These are phyloP conservation scores for Musca domestica DNA, from an alignment of 1,140 invertebrate genomes.

Conservation along the genomic window DNA sequence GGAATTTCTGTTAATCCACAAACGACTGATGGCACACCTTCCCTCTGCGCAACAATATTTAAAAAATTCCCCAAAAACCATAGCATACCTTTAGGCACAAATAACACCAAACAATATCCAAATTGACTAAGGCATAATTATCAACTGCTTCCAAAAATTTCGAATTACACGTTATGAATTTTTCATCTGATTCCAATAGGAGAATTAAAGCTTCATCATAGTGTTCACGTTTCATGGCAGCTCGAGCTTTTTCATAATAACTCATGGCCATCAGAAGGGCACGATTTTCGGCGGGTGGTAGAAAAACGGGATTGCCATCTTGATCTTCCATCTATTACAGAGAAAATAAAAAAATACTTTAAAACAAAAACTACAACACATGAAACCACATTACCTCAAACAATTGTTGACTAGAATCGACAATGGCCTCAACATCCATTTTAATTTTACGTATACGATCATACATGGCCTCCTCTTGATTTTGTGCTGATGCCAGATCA, in stretches of 20 bases:
- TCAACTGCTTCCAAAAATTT: constrained; percentile 68
- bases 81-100: constrained; percentile 59
- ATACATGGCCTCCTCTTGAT: constrained; percentile 35
- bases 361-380: background rate
- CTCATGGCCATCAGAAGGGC: constrained; percentile 71
- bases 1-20: too few relatives aligned
- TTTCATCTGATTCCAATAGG: constrained; percentile 72
- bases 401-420: constrained; percentile 36
- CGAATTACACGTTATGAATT: constrained; percentile 69
- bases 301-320: constrained; percentile 66
- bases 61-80: background rate
- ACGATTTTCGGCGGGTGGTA: constrained; percentile 66
- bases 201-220: constrained; percentile 68
- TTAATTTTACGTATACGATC: constrained; percentile 44
- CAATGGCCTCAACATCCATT: constrained; percentile 44
- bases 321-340: constrained; percentile 70
- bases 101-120: constrained; percentile 86
- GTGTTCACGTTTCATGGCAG: constrained; percentile 64
- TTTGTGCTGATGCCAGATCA: constrained; percentile 36
- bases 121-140: constrained; percentile 75
- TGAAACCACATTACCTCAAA: constrained; percentile 36
- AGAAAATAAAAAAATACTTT: background rate
- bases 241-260: constrained; percentile 72
- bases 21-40: too few relatives aligned
- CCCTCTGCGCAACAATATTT: too few relatives aligned